phyloP scores from a whole-genome alignment of 2,888 invertebrate species.

The Drosophila kambysellisi region DNA sequence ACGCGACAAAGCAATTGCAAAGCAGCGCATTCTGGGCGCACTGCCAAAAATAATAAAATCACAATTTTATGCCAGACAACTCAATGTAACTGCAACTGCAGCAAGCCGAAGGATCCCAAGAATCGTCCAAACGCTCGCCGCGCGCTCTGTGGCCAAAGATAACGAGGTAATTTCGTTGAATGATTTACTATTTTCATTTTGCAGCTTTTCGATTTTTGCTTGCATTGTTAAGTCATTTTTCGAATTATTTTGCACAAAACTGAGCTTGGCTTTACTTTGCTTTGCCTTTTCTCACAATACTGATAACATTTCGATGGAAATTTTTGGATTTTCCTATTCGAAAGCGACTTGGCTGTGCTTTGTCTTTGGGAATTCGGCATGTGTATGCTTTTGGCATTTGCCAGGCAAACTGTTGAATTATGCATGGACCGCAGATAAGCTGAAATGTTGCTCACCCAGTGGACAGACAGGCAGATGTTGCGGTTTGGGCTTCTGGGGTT shows the following conservation, averaged over 20 bases:
- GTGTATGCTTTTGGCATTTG: slow-evolving; percentile 26
- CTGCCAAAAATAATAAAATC: slow-evolving; percentile 80
- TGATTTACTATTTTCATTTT: slow-evolving; percentile 72
- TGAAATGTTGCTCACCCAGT: slow-evolving; percentile 40
- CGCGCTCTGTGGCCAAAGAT: slow-evolving; percentile 71
- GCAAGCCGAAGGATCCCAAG: slow-evolving; percentile 40
- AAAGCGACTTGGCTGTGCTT: slow-evolving; percentile 12
- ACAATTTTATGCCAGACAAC: slow-evolving; percentile 69
- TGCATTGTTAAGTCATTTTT: slow-evolving; percentile 20
- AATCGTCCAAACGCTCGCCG: slow-evolving; percentile 31
- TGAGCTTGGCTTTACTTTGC: slow-evolving; percentile 8
- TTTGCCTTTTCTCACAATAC: slow-evolving; percentile 39
- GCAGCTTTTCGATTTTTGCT: slow-evolving; percentile 39
- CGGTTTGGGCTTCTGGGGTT: slow-evolving; percentile 1
- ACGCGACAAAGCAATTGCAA: slow-evolving; percentile 40
- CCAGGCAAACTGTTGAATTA: slow-evolving; percentile 66
- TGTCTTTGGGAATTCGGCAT: slow-evolving; percentile 16
- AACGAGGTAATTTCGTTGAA: slow-evolving; percentile 82
- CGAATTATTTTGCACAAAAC: slow-evolving; percentile 49
- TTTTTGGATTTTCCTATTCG: slow-evolving; percentile 23
- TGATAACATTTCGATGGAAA: slow-evolving; percentile 37
- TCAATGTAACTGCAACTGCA: slow-evolving; percentile 49
- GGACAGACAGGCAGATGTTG: slow-evolving; percentile 8
- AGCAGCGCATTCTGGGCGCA: slow-evolving; percentile 62
- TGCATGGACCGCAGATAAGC: slow-evolving; percentile 67